Evolutionary conservation across 2,888 invertebrate genomes (phyloP), one percentile per base, ranked within the genome.

Genomic region (Aplocera efformata): DNA sequence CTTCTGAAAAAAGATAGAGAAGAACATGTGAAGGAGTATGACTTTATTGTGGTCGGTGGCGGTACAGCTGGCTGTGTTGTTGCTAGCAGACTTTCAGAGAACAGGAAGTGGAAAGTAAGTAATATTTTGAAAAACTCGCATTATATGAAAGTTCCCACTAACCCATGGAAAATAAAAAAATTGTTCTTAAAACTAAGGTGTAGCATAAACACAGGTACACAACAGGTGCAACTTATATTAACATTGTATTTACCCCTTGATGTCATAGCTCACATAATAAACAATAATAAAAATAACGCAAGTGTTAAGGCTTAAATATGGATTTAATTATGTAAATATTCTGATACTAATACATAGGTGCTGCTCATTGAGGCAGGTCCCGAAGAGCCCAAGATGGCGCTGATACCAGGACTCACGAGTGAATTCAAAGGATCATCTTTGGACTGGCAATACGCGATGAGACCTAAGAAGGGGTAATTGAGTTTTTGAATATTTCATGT

Each of bases 1-100:
- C 28, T 48, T 21, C 31, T 42, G n/a, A 50, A 53, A 8, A 37
- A 44, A 1, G 38, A 45, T 21, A 45, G 51, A 32, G 31, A 46
- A 17, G 48, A 52, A 0, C 48, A 30, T 0, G 49, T 52, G 2
- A 47, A 52, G 2, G 72, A 73, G 23, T 86, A 75, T 49, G 86
- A 86, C 48, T 86, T 86, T 44, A 69, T 86, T 10, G 67, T 86
- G 1, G 67, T 86, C 0, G 86, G 86, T 0, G 86, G 84, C 1
- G 86, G 86, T 0, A 86, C 86, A 0, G 86, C 88, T 0, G 86
- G 86, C 3, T 81, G 84, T 34, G 86, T 85, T 9, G 49, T 86
- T 1, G 85, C 86, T 1, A 86, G 86, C 52, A 63, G 88, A 11
- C 54, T 86, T 6, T 83, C 86, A 0, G 86, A 86, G 48, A 86